Conservation (phyloP, 2,888 invertebrate genomes). For the Mamestra brassicae region DNA sequence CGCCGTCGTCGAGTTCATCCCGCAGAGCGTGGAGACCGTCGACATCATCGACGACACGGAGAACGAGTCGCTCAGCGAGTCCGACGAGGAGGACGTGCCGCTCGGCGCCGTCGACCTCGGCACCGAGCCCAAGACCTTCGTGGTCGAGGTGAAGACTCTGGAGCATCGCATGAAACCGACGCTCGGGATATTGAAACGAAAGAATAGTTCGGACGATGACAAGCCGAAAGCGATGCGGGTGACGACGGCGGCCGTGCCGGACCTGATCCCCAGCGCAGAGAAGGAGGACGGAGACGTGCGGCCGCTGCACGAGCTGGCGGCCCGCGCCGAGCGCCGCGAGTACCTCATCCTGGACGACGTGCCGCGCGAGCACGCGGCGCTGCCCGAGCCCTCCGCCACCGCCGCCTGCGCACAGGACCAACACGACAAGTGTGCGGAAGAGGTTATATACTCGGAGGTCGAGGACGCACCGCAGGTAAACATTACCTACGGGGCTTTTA, state of each 20-base stretch:
- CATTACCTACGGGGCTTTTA: constrained; percentile 20
- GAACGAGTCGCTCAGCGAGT: constrained; percentile 73
- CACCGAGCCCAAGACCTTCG: constrained; percentile 83
- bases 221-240: constrained; percentile 69
- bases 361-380: constrained; percentile 77
- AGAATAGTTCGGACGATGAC: constrained; percentile 69
- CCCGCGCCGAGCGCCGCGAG: constrained; percentile 75
- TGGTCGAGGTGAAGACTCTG: constrained; percentile 81
- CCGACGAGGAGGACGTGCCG: too few species aligned
- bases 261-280: constrained; percentile 73
- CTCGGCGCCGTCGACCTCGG: constrained; percentile 79
- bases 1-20: constrained; percentile 89
- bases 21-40: constrained; percentile 90
- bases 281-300: constrained; percentile 53
- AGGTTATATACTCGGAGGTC: constrained; percentile 85
- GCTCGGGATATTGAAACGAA: constrained; percentile 80
- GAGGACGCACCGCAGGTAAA: constrained; percentile 84
- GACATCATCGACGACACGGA: constrained; percentile 90
- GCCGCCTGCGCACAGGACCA: background rate
- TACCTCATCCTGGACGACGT: constrained; percentile 82
- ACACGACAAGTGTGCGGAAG: constrained; percentile 65
- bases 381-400: constrained; percentile 78
- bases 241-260: constrained; percentile 71
- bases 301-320: constrained; percentile 66
- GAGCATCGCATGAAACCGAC: constrained; percentile 85